Percentiles rank a stretch among this genome's conserved stretches.
Conservation (phyloP, 2,797 vertebrate genomes). For the Poecilia wingei region DNA sequence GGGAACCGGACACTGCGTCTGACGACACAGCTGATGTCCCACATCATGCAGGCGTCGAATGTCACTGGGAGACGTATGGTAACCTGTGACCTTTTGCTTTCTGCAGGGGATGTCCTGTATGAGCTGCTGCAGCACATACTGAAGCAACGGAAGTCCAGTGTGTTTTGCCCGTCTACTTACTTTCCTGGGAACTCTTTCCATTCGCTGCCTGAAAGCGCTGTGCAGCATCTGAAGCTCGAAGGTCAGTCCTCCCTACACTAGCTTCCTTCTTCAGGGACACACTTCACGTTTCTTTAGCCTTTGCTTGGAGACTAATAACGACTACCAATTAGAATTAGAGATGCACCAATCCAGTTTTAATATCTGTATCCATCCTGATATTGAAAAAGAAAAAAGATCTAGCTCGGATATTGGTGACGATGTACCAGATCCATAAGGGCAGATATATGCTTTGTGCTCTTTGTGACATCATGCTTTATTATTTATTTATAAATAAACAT, state of each 20-base stretch:
- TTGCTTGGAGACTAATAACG: background rate
- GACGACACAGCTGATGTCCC: constrained; percentile 12
- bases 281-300: background rate
- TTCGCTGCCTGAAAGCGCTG: constrained; percentile 84
- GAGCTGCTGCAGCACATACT: constrained; percentile 98
- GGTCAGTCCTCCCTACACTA: constrained; percentile 76
- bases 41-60: background rate
- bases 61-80: background rate
- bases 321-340: background rate
- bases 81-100: constrained; percentile 49
- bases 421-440: no score
- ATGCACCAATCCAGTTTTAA: no score
- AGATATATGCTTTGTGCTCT: no score
- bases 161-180: constrained; percentile 87
- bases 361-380: no score
- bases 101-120: constrained; percentile 93
- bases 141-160: constrained; percentile 92
- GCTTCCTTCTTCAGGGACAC: background rate
- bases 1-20: background rate
- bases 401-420: no score
- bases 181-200: constrained; percentile 92
- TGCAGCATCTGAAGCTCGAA: constrained; percentile 93
- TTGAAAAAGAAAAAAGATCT: no score
- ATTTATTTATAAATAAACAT: no score
- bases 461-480: no score